These are phyloP conservation scores for Ptychobarbus kaznakovi DNA, from an alignment of 2,797 vertebrate genomes.

Conservation along the genomic window DNA sequence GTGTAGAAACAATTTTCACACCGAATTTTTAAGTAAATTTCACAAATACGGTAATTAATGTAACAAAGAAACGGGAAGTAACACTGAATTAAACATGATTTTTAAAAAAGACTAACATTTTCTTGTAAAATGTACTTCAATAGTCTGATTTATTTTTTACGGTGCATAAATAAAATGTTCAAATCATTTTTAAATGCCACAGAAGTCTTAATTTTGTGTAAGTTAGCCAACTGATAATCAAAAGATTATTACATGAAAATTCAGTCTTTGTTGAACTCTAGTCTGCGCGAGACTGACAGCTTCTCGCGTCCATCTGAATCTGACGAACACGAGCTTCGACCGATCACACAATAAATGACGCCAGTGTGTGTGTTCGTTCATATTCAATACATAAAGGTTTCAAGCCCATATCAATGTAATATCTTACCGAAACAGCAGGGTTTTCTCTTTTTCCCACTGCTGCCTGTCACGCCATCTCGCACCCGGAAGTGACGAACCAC, in stretches of 20 bases:
- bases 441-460: background rate
- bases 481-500: slow-evolving; percentile 48
- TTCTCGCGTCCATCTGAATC: background rate
- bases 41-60: background rate
- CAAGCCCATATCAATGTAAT: background rate
- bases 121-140: no score
- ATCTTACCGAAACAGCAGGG: slow-evolving; percentile 16
- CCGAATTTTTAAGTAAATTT: background rate
- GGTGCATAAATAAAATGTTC: no score
- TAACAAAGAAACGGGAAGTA: background rate
- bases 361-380: background rate
- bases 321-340: background rate
- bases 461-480: slow-evolving; percentile 14
- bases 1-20: background rate
- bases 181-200: background rate
- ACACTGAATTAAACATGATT: background rate
- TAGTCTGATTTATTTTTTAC: no score
- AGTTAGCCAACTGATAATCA: background rate
- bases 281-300: background rate
- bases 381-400: background rate
- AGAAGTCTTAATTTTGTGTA: no score
- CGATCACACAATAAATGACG: background rate
- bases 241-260: background rate
- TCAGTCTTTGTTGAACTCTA: background rate
- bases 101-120: background rate